A percentile compares a stretch with the other conserved stretches of the same genome.
Evolutionary conservation across 2,113 vertebrate species (phyloP).

Genomic region (Pogona vitticeps): DNA sequence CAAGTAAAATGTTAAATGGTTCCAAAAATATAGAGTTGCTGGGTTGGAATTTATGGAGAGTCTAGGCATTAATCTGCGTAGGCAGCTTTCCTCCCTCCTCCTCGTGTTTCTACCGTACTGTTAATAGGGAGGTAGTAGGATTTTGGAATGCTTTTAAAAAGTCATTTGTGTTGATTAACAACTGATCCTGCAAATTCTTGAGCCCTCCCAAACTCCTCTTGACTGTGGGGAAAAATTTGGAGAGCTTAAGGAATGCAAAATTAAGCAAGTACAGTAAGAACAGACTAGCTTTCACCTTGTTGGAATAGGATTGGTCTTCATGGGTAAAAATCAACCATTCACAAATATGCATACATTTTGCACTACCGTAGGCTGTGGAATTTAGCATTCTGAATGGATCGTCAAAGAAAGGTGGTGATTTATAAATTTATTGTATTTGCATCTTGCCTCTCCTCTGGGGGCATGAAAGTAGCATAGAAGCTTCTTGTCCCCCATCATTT

Average conservation of each 20-base stretch:
- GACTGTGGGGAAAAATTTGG: neutral
- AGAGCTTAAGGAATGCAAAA: neutral
- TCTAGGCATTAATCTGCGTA: slow-evolving; percentile 28
- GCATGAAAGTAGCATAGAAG: neutral
- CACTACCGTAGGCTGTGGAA: neutral
- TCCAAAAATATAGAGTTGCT: slow-evolving; percentile 49
- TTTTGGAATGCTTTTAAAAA: slow-evolving; percentile 44
- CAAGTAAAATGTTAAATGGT: slow-evolving; percentile 32
- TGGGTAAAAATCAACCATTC: neutral
- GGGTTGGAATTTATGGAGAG: neutral
- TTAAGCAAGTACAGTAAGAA: slow-evolving; percentile 10
- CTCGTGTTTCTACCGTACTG: neutral
- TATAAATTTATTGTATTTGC: neutral
- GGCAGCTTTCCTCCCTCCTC: neutral
- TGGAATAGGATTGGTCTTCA: neutral
- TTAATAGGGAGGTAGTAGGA: slow-evolving; percentile 37
- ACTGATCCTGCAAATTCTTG: slow-evolving; percentile 35
- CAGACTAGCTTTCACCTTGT: neutral
- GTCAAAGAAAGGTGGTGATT: neutral
- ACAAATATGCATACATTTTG: neutral
- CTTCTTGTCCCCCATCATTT: neutral
- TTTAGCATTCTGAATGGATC: neutral
- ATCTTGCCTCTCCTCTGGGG: neutral
- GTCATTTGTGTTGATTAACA: slow-evolving; percentile 2
- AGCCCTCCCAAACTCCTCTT: neutral